Evolutionary conservation across 2,113 vertebrate genomes (phyloP), one percentile per base, ranked within the genome.

Genomic region (Synchiropus splendidus): DNA sequence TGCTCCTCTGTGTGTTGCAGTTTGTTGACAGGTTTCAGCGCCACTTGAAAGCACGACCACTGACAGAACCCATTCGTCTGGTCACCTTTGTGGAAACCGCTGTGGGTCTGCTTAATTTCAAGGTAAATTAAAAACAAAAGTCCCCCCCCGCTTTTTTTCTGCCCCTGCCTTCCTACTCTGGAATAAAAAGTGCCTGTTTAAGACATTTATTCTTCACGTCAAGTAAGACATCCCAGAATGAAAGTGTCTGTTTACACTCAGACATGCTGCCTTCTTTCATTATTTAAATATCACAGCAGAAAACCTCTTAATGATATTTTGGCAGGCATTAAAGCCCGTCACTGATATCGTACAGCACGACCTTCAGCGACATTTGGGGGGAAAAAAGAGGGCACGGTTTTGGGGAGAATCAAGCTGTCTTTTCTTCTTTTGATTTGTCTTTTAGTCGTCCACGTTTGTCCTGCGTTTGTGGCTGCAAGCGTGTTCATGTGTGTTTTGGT

Each of bases 11-110:
- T 77, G 87, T 88, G 89, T 78, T 88, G 89, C 78, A 99, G 94
- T 98, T 98, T 88, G 80, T 92, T 88, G 92, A 91, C 80, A 94
- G 88, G 85, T 95, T 95, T 88, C 84, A 78, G 58, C 77, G 67
- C 69, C 74, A 89, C 74, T 86, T 94, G 78, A 92, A 90, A 87
- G 89, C 86, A 78, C 86, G 89, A 78, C 70, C 83, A 67, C 86
- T 94, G 84, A 79, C 81, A 76, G 88, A 90, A 71, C 91, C 92
- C 72, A 75, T 98, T 74, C 86, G 91, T 83, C 89, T 99, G 77
- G 88, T 99, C 83, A 94, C 93, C 77, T 97, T 97, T 85, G 94
- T 99, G 88, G 95, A 99, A 88, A 97, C 90, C 32, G 92, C 95
- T 72, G 74, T 89, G 84, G 94, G 95, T 64, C 88, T 98, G 77